Conservation (phyloP, 2,888 invertebrate species). For the Scaptomyza flava region DNA sequence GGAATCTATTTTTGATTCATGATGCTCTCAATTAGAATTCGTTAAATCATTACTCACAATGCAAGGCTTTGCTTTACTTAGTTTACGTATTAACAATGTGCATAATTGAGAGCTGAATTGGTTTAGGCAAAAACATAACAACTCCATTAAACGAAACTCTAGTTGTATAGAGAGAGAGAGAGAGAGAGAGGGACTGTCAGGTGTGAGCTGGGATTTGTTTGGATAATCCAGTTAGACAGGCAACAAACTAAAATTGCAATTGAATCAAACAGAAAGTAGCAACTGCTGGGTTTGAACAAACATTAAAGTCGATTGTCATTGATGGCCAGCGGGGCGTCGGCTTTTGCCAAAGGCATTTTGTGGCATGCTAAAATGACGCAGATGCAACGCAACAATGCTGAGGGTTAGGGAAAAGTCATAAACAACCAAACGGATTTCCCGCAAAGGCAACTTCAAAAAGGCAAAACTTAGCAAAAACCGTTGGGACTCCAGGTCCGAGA, state of each 20-base stretch:
- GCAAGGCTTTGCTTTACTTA: slow-evolving; percentile 3
- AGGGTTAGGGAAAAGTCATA: slow-evolving; percentile 37
- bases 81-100: slow-evolving; percentile 41
- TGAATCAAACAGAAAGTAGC: slow-evolving; percentile 32
- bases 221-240: slow-evolving; percentile 56
- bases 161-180: not conserved
- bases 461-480: slow-evolving; percentile 18
- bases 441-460: slow-evolving; percentile 41
- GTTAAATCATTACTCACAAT: not conserved
- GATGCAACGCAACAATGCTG: slow-evolving; percentile 8
- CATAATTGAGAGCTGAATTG: slow-evolving; percentile 62
- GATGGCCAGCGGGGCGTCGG: slow-evolving; percentile 37
- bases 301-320: slow-evolving; percentile 32
- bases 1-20: not conserved
- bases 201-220: not conserved
- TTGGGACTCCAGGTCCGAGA: slow-evolving; percentile 1
- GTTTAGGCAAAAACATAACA: slow-evolving; percentile 57
- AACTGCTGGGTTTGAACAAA: slow-evolving; percentile 17
- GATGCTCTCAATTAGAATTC: not conserved
- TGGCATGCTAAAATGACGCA: slow-evolving; percentile 48
- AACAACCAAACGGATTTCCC: slow-evolving; percentile 57
- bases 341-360: slow-evolving; percentile 50
- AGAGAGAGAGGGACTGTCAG: not conserved
- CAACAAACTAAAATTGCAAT: slow-evolving; percentile 52
- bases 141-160: slow-evolving; percentile 55